These are phyloP conservation scores for Nesidiocoris tenuis DNA, from an alignment of 2,888 invertebrate species.

Conservation along the genomic window DNA sequence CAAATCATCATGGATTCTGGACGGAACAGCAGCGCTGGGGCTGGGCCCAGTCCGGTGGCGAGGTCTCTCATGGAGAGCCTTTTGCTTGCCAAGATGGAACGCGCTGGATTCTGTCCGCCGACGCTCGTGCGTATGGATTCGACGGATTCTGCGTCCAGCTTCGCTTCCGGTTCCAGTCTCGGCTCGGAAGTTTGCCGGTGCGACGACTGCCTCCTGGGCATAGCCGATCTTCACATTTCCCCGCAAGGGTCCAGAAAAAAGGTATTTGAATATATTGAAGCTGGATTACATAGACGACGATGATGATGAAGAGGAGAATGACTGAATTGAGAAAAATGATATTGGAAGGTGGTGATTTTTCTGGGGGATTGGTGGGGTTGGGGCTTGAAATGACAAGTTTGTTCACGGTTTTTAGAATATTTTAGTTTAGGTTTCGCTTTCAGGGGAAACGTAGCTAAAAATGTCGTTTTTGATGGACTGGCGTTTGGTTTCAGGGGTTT, in stretches of 20 bases:
- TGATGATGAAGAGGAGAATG: no score
- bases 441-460: no score
- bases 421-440: no score
- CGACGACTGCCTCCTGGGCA: constrained; percentile 79
- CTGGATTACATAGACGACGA: no score
- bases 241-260: constrained; percentile 61
- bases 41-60: constrained; percentile 55
- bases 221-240: constrained; percentile 62
- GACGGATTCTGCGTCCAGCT: constrained; percentile 59
- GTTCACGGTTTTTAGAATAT: no score
- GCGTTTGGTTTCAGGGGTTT: no score
- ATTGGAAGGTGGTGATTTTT: no score
- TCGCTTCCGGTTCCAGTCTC: constrained; percentile 49
- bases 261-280: no score
- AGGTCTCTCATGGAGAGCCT: constrained; percentile 79
- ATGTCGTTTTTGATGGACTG: no score
- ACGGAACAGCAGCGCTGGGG: constrained; percentile 20
- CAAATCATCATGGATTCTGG: constrained; percentile 1
- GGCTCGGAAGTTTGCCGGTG: constrained; percentile 74
- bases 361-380: no score
- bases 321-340: no score
- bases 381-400: no score
- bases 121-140: constrained; percentile 71
- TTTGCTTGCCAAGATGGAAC: constrained; percentile 79
- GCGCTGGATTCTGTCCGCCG: constrained; percentile 58